phyloP scores from a whole-genome alignment of 2,797 vertebrate species.

The Crypturellus tataupa region DNA sequence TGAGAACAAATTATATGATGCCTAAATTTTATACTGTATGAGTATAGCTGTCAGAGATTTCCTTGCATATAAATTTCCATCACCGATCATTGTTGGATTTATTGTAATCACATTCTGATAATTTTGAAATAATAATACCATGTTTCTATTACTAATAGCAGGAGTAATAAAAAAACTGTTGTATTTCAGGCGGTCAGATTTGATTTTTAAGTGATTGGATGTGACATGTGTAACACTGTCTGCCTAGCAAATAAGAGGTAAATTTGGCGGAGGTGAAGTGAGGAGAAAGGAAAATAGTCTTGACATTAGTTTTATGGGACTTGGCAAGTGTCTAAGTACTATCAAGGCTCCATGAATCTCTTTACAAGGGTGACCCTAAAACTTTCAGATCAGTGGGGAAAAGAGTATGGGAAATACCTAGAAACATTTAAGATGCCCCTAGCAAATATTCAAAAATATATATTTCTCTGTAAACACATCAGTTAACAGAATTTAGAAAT shows the following conservation, averaged over 20 bases:
- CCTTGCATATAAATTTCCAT: neutral
- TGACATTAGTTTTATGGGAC: neutral
- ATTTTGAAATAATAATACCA: slow-evolving; percentile 6
- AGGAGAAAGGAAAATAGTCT: neutral
- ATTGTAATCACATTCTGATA: slow-evolving; percentile 3
- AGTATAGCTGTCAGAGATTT: neutral
- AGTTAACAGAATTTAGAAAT: neutral
- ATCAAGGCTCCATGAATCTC: neutral
- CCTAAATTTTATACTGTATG: neutral
- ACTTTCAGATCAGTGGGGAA: neutral
- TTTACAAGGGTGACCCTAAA: neutral
- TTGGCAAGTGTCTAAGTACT: neutral
- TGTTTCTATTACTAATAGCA: neutral
- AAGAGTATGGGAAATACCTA: neutral
- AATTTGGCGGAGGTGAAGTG: neutral
- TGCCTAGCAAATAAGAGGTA: neutral
- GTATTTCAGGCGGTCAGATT: neutral
- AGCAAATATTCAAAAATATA: neutral
- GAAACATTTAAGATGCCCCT: neutral
- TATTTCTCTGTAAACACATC: neutral
- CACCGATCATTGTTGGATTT: neutral
- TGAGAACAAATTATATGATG: slow-evolving; percentile 13
- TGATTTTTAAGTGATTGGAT: neutral
- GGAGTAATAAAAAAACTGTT: neutral
- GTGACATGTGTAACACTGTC: neutral